Conservation (phyloP, 2,888 invertebrate species). For the Watsonalla binaria region DNA sequence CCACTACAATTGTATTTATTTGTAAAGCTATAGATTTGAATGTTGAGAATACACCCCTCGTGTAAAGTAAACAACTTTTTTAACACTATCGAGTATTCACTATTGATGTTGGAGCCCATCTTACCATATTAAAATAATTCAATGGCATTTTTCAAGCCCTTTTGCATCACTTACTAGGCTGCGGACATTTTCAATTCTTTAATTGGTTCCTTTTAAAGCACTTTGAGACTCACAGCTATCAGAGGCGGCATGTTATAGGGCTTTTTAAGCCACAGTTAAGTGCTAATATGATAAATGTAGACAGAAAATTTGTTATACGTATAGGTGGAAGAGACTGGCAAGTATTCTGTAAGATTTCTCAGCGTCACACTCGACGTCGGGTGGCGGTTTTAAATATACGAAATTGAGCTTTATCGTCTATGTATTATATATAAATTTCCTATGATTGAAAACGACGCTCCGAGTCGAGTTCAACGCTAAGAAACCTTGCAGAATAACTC, state of each 20-base stretch:
- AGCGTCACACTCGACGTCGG: no score
- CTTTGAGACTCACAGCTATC: background rate
- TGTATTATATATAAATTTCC: no score
- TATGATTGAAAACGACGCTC: no score
- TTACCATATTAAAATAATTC: constrained; percentile 51
- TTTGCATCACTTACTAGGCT: constrained; percentile 8
- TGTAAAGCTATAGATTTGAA: background rate
- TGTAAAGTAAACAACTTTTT: constrained; percentile 39
- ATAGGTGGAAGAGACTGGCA: no score
- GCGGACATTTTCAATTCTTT: constrained; percentile 21
- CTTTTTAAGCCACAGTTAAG: background rate
- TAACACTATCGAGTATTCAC: constrained; percentile 14
- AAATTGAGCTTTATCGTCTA: no score
- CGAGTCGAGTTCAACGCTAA: no score
- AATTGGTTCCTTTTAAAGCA: constrained; percentile 32
- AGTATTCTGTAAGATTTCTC: no score
- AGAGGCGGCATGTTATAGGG: background rate
- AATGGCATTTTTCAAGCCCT: constrained; percentile 49
- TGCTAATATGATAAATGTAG: background rate
- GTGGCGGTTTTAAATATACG: no score
- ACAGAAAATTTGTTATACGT: background rate
- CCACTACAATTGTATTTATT: no score
- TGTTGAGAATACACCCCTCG: constrained; percentile 7
- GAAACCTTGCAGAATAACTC: no score
- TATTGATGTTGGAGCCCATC: constrained; percentile 29